Evolutionary conservation across 2,888 invertebrate species (phyloP), one percentile per base, ranked within the genome.

Genomic region (Pocota personata): DNA sequence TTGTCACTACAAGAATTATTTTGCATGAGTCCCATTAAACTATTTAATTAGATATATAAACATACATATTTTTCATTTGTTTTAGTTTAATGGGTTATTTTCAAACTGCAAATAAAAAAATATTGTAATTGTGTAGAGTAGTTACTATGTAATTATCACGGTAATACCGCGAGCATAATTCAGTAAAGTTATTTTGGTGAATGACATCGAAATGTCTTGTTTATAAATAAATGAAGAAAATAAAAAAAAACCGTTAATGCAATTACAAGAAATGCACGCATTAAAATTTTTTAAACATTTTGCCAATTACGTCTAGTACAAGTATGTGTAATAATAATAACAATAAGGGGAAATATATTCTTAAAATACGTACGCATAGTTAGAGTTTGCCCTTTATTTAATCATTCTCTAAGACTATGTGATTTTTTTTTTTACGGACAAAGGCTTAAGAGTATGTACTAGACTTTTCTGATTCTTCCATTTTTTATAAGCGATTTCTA

Each of bases 321-420:
- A 30, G 7, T 14, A 52, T 50, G 48, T 32, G 27, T 57, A 66
- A 37, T 57, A 30, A 64, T 67, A 40, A 19, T 35, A 66, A 50
- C 50, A 66, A 50, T 66, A 27, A 52, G 27, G 24, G 35, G 50
- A 66, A 50, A 52, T 35, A 27, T 37, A 52, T 57, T 57, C 19
- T 32, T 57, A 35, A 57, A 43, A 62, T 62, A 40, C 40, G 7
- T 40, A 60, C 30, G 12, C 8, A n/a, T 16, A 10, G n/a, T n/a
- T n/a, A 19, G n/a, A 16, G 32, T 52, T 27, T 52, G n/a, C 24
- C 14, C 7, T 40, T 27, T 37, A 35, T 27, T 52, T 1, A 55
- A 30, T 55, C 7, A 35, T 27, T 50, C 24, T 24, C 14, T 16
- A 10, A 16, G 4, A 35, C 46, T 32, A 50, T 50, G 24, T n/a